Base-by-base conservation (phyloP, 2,113 vertebrate species). In the Cryptomyrus ogoouensis region DNA sequence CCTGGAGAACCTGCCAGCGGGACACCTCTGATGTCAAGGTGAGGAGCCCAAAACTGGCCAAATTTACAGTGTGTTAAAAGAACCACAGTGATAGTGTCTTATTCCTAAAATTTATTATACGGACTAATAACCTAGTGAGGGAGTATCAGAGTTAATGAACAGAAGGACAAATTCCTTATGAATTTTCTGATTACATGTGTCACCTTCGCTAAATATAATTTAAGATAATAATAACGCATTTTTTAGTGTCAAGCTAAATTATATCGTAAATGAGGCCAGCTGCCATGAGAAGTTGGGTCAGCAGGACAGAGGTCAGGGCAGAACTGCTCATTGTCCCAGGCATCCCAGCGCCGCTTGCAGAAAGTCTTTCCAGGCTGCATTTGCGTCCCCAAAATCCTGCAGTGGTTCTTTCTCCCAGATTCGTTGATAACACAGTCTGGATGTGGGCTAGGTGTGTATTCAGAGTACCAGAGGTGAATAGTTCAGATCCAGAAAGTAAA, bases 1-100 rank as follows among this genome's bases (percentile, higher is more conserved):
- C 98, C 15, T 99, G 98, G 98, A 97, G 98, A 94, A 99, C 97
- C 92, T 98, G 98, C 93, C 98, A 99, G 95, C 96, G 98, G 92
- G 98, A 99, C 94, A 99, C 98, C 1, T 98, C 98, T 44, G 98
- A 99, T 90, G 98, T 99, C 47, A 99, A 98, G 97, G 98, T 99
- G 93, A 91, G 92, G 17, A 24, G 2, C 6, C 6, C 70, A 74
- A 13, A 35, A 39, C 4, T 10, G n/a, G n/a, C 9, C 7, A 27
- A 1, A 27, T 27, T 70, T 17, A 52, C 24, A 70, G 62, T 27
- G n/a, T 13, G 66, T 35, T 74, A 35, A 35, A 74, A 74, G 35
- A 31, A 74, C 27, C 13, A 77, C 70, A 77, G 15, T 77, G 15
- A 15, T 39, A n/a, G 27, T 7, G 31, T 7, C 27, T 74, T 27